Base-by-base conservation (phyloP, 92 coral and sea anemone species). In the Micromussa lordhowensis region DNA sequence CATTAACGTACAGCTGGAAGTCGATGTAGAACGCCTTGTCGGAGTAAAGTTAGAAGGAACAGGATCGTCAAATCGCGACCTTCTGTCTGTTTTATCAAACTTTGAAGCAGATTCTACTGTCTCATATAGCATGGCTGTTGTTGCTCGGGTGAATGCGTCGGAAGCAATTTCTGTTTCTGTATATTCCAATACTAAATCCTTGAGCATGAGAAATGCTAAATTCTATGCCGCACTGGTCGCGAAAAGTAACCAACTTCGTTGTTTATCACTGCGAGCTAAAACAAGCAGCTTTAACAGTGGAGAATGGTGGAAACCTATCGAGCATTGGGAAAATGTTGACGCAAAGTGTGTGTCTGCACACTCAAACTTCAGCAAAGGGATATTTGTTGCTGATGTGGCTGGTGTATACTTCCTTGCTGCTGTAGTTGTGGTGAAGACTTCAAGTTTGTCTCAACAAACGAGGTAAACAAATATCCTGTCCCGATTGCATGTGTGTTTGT, bases 381-480 rank as follows among this genome's bases (percentile, higher is more conserved):
- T 44, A 31, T 92, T 90, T 87, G 89, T 92, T 75, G 91, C 85
- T 6, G 87, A 79, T 68, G 51, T 69, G 19, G 78, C 63, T 31
- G 95, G 95, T n/a, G 88, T 92, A 16, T 90, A 92, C 85, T 63
- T 90, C 28, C 82, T 85, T 14, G 68, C 89, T 64, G 90, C 80
- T 24, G 83, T 78, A 57, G 89, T 86, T 48, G 15, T 49, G 17
- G 77, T 86, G 44, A 86, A 32, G 69, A 66, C 77, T 5, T 44
- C 82, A 14, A n/a, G 28, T 22, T 11, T 57, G 30, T 19, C 68
- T 17, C 59, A 76, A 17, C 49, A 77, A 40, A 63, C 75, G 21
- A 77, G 89, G 89, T 86, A 77, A 86, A 22, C 22, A 4, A 1
- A 44, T 4, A 28, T 61, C 31, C 31, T 18, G 17, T 61, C 31